Evolutionary conservation across 2,113 vertebrate species (phyloP).

Genomic region (Nymphicus hollandicus): DNA sequence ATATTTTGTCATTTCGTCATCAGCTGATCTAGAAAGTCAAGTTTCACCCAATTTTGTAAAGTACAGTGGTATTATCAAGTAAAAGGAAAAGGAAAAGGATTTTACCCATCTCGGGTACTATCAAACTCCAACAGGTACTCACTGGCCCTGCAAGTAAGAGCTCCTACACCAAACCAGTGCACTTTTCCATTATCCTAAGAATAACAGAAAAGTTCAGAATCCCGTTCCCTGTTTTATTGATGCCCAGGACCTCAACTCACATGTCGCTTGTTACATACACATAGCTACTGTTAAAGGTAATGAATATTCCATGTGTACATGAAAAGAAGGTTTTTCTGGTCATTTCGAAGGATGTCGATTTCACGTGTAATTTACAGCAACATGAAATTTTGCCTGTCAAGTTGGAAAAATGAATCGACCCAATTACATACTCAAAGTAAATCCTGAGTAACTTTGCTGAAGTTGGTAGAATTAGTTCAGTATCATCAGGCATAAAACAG

Average conservation of each 20-base stretch:
- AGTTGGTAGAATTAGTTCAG: background rate
- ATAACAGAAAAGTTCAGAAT: background rate
- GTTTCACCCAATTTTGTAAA: background rate
- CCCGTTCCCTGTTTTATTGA: background rate
- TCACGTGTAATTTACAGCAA: background rate
- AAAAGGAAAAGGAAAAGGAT: background rate
- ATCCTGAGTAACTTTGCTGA: background rate
- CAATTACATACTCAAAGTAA: background rate
- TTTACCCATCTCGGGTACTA: background rate
- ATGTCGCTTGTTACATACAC: rapidly evolving
- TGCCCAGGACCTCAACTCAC: background rate
- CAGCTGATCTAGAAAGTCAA: background rate
- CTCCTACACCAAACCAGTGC: background rate
- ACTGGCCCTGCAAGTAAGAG: background rate
- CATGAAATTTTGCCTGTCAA: background rate
- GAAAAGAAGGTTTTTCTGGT: background rate
- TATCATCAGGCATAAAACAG: background rate
- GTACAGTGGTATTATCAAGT: background rate
- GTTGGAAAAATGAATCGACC: background rate
- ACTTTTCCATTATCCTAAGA: background rate
- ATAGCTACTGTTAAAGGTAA: background rate
- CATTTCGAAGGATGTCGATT: background rate
- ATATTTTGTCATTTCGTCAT: background rate
- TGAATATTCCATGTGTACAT: rapidly evolving
- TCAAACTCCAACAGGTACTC: background rate